phyloP scores from a whole-genome alignment of 2,113 vertebrate genomes.

The Pygoscelis adeliae region DNA sequence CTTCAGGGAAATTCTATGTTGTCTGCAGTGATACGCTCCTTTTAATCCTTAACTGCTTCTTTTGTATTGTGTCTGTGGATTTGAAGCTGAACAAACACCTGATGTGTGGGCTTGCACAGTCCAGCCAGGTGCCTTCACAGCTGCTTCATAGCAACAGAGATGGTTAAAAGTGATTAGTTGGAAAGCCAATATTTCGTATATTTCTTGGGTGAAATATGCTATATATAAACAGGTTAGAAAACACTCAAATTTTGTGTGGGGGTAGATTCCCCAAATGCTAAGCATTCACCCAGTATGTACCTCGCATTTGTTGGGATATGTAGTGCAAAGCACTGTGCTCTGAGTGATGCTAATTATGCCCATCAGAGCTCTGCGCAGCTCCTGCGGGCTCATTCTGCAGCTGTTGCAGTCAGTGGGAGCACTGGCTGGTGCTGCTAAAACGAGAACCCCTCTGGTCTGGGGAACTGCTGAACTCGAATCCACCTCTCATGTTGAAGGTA shows the following conservation, averaged over 20 bases:
- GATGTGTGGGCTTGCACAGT: background rate
- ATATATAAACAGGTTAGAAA: background rate
- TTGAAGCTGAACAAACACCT: background rate
- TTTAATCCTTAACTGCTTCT: background rate
- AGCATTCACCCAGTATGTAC: background rate
- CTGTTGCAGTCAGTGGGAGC: background rate
- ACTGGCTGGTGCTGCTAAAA: background rate
- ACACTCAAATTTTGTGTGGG: background rate
- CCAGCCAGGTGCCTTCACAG: background rate
- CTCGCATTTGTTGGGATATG: accelerated
- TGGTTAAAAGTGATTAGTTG: background rate
- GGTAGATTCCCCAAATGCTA: background rate
- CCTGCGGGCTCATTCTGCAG: background rate
- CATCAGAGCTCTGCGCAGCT: background rate
- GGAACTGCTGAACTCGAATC: background rate
- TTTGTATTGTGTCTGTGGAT: background rate
- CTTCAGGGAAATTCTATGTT: background rate
- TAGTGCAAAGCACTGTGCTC: background rate
- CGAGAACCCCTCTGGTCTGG: background rate
- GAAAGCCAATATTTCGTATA: background rate
- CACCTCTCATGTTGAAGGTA: background rate
- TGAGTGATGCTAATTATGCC: background rate
- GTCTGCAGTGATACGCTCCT: background rate
- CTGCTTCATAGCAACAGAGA: background rate
- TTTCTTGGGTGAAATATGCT: background rate